Conservation (phyloP, 2,797 vertebrate genomes). For the Premnoplex brunnescens region DNA sequence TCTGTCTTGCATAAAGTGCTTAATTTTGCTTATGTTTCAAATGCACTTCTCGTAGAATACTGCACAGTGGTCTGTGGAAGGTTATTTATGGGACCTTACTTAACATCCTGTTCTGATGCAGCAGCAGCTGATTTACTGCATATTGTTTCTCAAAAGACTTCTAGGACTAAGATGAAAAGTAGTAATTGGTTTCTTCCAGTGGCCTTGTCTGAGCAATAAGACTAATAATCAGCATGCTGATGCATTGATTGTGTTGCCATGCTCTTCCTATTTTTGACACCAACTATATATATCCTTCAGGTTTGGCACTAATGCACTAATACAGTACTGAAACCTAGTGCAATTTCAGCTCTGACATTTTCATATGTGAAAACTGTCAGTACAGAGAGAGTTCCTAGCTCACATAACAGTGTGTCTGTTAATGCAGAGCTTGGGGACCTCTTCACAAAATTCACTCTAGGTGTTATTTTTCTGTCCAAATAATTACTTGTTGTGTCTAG, state of each 20-base stretch:
- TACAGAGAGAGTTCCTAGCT: neutral
- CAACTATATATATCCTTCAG: neutral
- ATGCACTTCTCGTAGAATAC: slow-evolving; percentile 1
- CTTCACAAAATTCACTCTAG: neutral
- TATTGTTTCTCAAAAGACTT: neutral
- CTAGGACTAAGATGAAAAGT: neutral
- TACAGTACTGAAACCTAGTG: neutral
- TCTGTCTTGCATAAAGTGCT: neutral
- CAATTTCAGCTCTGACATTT: neutral
- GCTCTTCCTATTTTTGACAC: neutral
- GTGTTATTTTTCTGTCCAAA: neutral
- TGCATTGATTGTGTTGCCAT: neutral
- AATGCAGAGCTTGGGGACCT: neutral
- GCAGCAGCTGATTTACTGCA: slow-evolving; percentile 5
- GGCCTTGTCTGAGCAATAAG: neutral
- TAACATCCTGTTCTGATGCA: neutral
- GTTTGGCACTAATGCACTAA: neutral
- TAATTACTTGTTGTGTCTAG: neutral
- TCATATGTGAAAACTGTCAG: neutral
- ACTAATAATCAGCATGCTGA: neutral
- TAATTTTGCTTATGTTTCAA: slow-evolving; percentile 54
- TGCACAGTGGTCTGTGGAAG: neutral
- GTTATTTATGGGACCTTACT: slow-evolving; percentile 38
- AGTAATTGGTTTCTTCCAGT: neutral
- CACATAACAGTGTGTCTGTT: neutral